Evolutionary conservation across 2,113 vertebrate species (phyloP).

Genomic region (Strix uralensis): DNA sequence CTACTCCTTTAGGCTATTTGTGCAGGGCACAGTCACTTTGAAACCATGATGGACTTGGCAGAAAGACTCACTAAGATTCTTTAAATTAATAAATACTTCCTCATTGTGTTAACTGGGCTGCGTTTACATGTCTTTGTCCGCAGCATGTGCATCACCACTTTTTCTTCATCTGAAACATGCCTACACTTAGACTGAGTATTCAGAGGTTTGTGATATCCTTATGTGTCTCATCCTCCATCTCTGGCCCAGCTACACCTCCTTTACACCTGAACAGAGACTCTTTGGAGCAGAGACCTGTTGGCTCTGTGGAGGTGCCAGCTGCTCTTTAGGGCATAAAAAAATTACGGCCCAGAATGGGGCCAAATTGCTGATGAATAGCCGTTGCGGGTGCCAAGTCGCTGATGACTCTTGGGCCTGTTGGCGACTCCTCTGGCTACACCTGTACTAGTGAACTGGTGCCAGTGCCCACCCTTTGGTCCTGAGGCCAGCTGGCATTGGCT

Average conservation of each 20-base stretch:
- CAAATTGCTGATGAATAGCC: neutral
- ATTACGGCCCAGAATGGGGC: rapidly evolving
- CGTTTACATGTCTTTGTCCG: neutral
- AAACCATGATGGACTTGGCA: neutral
- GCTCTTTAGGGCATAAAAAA: neutral
- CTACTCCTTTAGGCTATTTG: neutral
- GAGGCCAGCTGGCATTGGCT: neutral
- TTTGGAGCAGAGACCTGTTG: neutral
- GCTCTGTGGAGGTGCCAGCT: neutral
- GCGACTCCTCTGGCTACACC: neutral
- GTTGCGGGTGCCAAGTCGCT: neutral
- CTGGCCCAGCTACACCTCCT: neutral
- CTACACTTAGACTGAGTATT: neutral
- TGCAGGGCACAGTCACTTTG: neutral
- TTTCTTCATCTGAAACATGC: neutral
- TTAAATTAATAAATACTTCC: neutral
- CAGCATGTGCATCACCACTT: neutral
- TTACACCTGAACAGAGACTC: neutral
- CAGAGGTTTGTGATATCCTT: neutral
- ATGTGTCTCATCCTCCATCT: neutral
- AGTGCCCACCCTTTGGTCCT: neutral
- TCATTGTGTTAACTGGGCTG: neutral
- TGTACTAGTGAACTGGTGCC: neutral
- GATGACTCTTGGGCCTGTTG: neutral
- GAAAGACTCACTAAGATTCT: neutral